Evolutionary conservation across 2,888 invertebrate species (phyloP), one percentile per base, ranked within the genome.

Genomic region (Leucoma salicis): DNA sequence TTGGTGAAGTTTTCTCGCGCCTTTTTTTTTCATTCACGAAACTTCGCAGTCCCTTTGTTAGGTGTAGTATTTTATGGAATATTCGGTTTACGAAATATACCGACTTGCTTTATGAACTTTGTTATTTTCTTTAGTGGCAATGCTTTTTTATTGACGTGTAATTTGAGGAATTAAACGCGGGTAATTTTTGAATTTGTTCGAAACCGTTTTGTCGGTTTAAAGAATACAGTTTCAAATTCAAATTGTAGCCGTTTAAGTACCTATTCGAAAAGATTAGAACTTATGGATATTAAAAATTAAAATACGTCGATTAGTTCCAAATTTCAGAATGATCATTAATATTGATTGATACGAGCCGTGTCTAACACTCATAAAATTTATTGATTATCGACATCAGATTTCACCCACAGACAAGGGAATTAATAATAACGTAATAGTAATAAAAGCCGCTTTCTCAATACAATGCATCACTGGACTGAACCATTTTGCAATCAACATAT

Each of bases 401-500:
- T 82, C 80, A 76, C 77, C 67, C 62, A 69, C 66, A 72, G 67
- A 74, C 74, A 73, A 78, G 74, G 74, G 70, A 70, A 70, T 77
- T 70, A 65, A 68, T 79, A 77, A 70, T 72, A 73, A 62, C 65
- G 70, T 73, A 70, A 74, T 67, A 70, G 65, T 70, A 68, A 75
- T 78, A 78, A 79, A 75, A 60, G 44, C 68, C 62, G 75, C 81
- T 86, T 81, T 83, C 81, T 70, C 66, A 72, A 75, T 71, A 78
- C 80, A 83, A 80, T 81, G 74, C 77, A 70, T 75, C 76, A 65
- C 62, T 68, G 46, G 66, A 58, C 66, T 57, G 63, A 65, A 72
- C 69, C 71, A 72, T 82, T 81, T 80, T 69, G 79, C 80, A 84
- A 86, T 85, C 82, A 82, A 81, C 83, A 82, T 79, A 85, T 85